phyloP scores from a whole-genome alignment of 2,113 vertebrate genomes.

The Macroglossus sobrinus region DNA sequence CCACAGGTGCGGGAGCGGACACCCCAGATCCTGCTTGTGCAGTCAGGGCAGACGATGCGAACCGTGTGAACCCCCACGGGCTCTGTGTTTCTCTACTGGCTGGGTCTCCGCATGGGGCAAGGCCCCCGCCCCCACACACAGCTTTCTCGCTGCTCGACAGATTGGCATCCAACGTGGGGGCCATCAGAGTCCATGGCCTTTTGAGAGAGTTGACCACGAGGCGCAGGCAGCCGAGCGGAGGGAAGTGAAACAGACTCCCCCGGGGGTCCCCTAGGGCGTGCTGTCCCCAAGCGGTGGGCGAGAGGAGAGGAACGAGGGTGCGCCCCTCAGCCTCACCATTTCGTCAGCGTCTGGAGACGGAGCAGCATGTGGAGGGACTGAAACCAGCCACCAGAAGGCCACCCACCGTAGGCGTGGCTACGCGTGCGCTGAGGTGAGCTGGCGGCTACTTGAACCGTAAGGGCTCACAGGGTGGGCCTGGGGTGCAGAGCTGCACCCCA shows the following conservation, averaged over 20 bases:
- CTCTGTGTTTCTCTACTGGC: neutral
- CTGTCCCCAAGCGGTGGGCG: neutral
- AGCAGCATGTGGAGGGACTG: neutral
- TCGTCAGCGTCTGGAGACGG: neutral
- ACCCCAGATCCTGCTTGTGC: neutral
- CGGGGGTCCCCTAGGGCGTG: neutral
- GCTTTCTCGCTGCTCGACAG: neutral
- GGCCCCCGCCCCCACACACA: no score
- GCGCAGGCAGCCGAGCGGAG: neutral
- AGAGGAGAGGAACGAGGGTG: neutral
- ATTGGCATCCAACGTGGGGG: neutral
- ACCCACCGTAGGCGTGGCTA: neutral
- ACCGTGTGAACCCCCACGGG: no score
- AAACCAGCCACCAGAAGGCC: neutral
- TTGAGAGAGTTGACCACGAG: no score
- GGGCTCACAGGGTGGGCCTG: no score
- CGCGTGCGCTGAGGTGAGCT: neutral
- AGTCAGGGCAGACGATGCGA: neutral
- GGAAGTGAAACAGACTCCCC: neutral
- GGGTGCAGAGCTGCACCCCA: neutral
- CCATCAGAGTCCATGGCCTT: no score
- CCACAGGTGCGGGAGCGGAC: neutral
- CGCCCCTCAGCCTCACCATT: neutral
- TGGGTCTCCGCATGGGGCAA: neutral
- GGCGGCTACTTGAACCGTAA: neutral